phyloP scores from a whole-genome alignment of 2,113 vertebrate genomes.

The Toxostoma redivivum region DNA sequence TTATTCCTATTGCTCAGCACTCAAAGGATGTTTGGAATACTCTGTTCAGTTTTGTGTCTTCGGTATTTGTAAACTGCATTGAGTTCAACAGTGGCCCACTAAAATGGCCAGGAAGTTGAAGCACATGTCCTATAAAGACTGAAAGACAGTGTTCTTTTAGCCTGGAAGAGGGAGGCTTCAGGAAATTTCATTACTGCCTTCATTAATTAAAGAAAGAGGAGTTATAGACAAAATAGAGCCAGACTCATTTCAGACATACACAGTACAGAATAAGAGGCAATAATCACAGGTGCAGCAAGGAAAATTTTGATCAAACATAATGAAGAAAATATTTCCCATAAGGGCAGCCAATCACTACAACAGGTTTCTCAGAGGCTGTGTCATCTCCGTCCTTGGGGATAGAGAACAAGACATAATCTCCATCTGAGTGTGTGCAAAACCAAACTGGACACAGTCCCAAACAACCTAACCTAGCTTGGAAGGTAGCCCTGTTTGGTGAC shows the following conservation, averaged over 20 bases:
- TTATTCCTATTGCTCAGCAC: neutral
- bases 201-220: neutral
- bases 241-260: neutral
- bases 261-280: neutral
- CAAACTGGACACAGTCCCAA: neutral
- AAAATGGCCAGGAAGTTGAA: neutral
- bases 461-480: neutral
- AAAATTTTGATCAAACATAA: neutral
- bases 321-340: neutral
- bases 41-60: neutral
- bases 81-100: neutral
- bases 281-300: neutral
- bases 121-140: neutral
- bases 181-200: neutral
- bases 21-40: neutral
- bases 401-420: too few relatives aligned
- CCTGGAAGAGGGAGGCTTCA: neutral
- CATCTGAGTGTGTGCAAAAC: neutral
- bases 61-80: neutral
- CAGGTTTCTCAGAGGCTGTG: neutral
- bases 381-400: neutral
- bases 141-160: neutral
- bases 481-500: neutral
- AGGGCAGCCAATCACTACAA: neutral
- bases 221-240: neutral